A percentile compares a stretch with the other conserved stretches of the same genome.
Conservation (phyloP, 2,797 vertebrate genomes). For the Antrozous pallidus region DNA sequence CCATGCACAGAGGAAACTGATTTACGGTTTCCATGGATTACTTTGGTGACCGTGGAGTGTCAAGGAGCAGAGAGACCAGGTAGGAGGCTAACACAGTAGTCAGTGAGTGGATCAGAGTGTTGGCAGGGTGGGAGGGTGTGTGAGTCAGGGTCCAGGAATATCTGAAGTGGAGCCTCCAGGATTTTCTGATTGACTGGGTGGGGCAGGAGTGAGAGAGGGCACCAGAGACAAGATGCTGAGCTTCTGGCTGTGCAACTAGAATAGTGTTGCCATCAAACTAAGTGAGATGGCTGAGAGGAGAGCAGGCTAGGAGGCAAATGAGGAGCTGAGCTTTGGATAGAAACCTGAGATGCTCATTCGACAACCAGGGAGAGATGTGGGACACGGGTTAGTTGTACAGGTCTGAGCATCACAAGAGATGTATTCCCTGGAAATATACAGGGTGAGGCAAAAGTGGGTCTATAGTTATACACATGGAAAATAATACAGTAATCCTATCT, state of each 20-base stretch:
- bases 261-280: background rate
- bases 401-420: background rate
- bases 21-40: background rate
- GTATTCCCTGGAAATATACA: background rate
- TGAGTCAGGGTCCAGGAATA: background rate
- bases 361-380: background rate
- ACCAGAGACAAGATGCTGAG: background rate
- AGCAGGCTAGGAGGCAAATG: background rate
- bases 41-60: background rate
- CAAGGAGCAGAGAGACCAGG: background rate
- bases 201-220: background rate
- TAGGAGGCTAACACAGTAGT: background rate
- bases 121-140: background rate
- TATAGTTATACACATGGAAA: background rate
- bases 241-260: background rate
- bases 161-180: background rate
- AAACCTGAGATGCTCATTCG: background rate
- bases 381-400: background rate
- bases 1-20: background rate
- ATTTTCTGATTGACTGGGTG: background rate
- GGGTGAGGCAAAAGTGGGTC: background rate
- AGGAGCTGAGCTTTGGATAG: background rate
- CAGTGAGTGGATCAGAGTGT: background rate
- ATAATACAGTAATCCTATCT: background rate
- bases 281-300: rapidly evolving